Percentiles rank a stretch among this genome's conserved stretches.
Conservation (phyloP, 2,888 invertebrate species). For the Orchesella flavescens region DNA sequence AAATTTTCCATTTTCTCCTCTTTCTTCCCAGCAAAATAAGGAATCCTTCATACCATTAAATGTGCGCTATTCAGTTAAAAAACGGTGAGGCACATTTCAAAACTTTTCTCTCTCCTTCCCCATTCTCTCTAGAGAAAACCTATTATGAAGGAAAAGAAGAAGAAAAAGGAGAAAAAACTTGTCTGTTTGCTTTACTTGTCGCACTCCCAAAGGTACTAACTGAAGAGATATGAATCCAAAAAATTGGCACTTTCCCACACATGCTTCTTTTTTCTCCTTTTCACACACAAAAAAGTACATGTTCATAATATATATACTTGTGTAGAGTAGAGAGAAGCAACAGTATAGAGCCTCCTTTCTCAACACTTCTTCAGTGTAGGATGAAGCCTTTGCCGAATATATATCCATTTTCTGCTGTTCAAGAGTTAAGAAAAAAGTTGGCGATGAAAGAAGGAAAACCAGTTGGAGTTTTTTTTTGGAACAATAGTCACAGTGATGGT, state of each 20-base stretch:
- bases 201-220: conserved; percentile 34
- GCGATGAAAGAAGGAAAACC: conserved; percentile 7
- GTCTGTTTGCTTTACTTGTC: conserved; percentile 15
- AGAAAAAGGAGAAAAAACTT: conserved; percentile 7
- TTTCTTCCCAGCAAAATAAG: neutral
- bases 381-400: conserved; percentile 30
- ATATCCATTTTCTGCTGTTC: neutral
- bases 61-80: neutral
- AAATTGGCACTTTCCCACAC: conserved; percentile 65
- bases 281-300: neutral
- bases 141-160: neutral
- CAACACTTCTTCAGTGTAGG: conserved; percentile 19
- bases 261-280: conserved; percentile 50
- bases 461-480: conserved; percentile 2
- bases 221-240: conserved; percentile 58
- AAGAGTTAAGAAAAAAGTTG: neutral
- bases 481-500: conserved; percentile 21
- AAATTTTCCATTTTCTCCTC: conserved; percentile 12
- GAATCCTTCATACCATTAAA: conserved; percentile 4
- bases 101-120: neutral
- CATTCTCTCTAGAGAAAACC: conserved; percentile 17
- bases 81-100: neutral
- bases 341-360: neutral
- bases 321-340: neutral
- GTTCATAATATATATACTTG: neutral